Base-by-base conservation (phyloP, 2,888 invertebrate species). In the Melangyna quadrimaculata region DNA sequence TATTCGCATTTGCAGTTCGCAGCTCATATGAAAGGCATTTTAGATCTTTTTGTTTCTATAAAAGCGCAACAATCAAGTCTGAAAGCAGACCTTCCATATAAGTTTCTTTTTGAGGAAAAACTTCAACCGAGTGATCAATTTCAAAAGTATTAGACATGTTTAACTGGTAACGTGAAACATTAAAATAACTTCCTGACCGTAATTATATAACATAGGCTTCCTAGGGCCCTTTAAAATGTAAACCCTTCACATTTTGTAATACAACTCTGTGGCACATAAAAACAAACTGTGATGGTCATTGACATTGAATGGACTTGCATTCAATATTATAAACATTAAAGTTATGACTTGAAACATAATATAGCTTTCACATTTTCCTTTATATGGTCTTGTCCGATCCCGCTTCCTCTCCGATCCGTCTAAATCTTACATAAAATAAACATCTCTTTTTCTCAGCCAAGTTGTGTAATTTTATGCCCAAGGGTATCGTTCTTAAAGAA, bases 321-420 rank as follows among this genome's bases (percentile, higher is more conserved):
- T 59, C 65, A 63, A 40, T 43, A 61, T 69, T 61, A 53, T 43
- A n/a, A 32, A 43, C 70, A 63, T 53, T 24, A 69, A 70, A 43
- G 63, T 70, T 70, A 57, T 40, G 53, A 35, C 78, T 82, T 82
- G 61, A 73, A 82, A 82, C 55, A 70, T 78, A 73, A 82, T 78
- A 73, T 78, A 78, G 51, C 72, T 55, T 67, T 55, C 69, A 63
- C 78, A 82, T 78, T 82, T 82, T 82, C 82, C 65, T 61, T 77
- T 71, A 63, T 71, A 61, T 53, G 12, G 12, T 29, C 35, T n/a
- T 10, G 19, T 14, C 10, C 14, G 7, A 10, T 55, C 12, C 2
- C 8, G 37, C 7, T 22, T 5, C 35, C 7, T 40, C 51, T 37
- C 8, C 40, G 17, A 14, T 51, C 24, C 19, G 24, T 37, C 32